Percentiles rank a stretch among this genome's conserved stretches.
Evolutionary conservation across 2,888 invertebrate genomes (phyloP).

Genomic region (Eupithecia dodoneata): DNA sequence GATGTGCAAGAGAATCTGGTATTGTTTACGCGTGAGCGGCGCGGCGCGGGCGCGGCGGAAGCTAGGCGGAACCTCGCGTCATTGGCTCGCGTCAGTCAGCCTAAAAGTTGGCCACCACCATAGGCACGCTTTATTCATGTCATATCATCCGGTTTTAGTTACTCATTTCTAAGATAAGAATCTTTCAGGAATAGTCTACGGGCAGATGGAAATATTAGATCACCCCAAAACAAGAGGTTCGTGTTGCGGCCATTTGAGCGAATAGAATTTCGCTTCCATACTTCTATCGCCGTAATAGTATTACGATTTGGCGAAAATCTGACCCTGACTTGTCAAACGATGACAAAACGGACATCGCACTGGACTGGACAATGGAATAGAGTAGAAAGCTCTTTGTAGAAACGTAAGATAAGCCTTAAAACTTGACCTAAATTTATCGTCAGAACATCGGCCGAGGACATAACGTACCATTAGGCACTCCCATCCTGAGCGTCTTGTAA

Average conservation of each 20-base stretch:
- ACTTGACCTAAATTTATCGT: slow-evolving; percentile 53
- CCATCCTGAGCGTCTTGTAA: slow-evolving; percentile 77
- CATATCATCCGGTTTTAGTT: slow-evolving; percentile 55
- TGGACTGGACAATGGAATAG: not conserved
- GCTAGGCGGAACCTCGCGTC: slow-evolving; percentile 79
- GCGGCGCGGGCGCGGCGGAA: slow-evolving; percentile 66
- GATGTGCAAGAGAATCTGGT: slow-evolving; percentile 64
- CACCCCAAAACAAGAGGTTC: not conserved
- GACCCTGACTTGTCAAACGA: not conserved
- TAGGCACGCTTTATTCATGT: slow-evolving; percentile 67
- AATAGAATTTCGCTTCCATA: not conserved
- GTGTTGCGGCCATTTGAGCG: not conserved
- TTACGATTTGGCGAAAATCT: not conserved
- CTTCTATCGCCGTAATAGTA: not conserved
- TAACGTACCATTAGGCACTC: slow-evolving; percentile 74
- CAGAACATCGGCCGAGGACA: slow-evolving; percentile 60
- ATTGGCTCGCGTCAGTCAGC: slow-evolving; percentile 69
- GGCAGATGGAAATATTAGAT: slow-evolving; percentile 7
- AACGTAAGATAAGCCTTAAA: slow-evolving; percentile 33
- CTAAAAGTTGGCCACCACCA: slow-evolving; percentile 68
- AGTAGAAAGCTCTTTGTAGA: slow-evolving; percentile 17
- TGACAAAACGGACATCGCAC: not conserved
- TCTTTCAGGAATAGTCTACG: slow-evolving; percentile 40
- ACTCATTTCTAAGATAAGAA: slow-evolving; percentile 58
- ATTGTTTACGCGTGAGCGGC: slow-evolving; percentile 74